phyloP scores from a whole-genome alignment of 2,888 invertebrate genomes.

The Thecophora atra region DNA sequence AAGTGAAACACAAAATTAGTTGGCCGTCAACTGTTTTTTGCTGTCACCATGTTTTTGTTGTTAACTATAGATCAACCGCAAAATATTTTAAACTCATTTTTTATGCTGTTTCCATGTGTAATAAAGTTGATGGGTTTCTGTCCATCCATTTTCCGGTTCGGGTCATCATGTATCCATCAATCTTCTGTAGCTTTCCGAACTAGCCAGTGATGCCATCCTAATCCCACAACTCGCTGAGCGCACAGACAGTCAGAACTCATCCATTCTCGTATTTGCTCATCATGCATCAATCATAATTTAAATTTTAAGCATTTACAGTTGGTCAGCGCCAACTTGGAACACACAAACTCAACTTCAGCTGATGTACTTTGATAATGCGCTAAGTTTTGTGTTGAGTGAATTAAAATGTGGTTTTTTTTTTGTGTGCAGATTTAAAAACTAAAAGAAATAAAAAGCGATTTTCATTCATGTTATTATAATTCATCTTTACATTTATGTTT shows the following conservation, averaged over 20 bases:
- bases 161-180: conserved; percentile 43
- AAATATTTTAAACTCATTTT: conserved; percentile 1
- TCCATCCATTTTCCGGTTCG: background rate
- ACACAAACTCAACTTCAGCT: background rate
- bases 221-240: background rate
- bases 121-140: background rate
- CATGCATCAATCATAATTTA: conserved; percentile 47
- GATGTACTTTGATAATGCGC: background rate
- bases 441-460: background rate
- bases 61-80: conserved; percentile 15
- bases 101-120: background rate
- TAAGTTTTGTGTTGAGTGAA: background rate
- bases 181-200: conserved; percentile 40
- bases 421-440: background rate
- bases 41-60: background rate
- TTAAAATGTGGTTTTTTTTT: background rate
- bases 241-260: background rate
- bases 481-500: too few species aligned
- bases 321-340: background rate
- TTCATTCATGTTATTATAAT: too few species aligned
- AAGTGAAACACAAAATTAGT: conserved; percentile 26
- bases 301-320: conserved; percentile 23
- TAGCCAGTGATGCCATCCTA: background rate
- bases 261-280: conserved; percentile 40
- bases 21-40: conserved; percentile 14